A percentile compares a stretch with the other conserved stretches of the same genome.
phyloP scores from a whole-genome alignment of 2,113 vertebrate species.

The Nyctereutes procyonoides region DNA sequence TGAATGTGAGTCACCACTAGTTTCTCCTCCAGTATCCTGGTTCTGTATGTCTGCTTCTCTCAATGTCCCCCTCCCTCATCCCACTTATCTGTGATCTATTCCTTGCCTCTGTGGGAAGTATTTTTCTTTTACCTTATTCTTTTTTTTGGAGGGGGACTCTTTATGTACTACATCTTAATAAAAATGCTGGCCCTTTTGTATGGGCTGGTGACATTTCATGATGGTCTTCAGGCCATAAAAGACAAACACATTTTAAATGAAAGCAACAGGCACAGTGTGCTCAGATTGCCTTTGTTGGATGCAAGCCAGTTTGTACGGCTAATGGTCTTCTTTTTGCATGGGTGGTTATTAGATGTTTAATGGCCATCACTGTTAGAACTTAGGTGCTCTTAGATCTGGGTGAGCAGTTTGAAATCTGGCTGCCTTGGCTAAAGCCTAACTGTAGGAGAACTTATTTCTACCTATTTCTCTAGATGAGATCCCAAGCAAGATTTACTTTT shows the following conservation, averaged over 20 bases:
- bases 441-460: background rate
- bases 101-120: background rate
- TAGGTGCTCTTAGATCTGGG: background rate
- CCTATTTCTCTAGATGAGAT: background rate
- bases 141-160: background rate
- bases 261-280: background rate
- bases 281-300: background rate
- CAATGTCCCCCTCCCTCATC: background rate
- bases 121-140: background rate
- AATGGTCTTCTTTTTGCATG: background rate
- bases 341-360: constrained; percentile 37
- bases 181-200: background rate
- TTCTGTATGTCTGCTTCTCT: background rate
- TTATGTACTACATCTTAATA: background rate
- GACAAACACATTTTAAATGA: constrained; percentile 4
- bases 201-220: background rate
- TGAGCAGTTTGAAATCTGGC: constrained; percentile 50
- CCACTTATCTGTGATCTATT: background rate
- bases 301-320: background rate
- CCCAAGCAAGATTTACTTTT: background rate
- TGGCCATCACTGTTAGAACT: background rate
- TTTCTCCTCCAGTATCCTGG: background rate
- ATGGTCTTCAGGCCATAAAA: background rate
- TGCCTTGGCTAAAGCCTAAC: background rate
- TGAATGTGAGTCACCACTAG: background rate